A percentile compares a stretch with the other conserved stretches of the same genome.
These are phyloP conservation scores for Trididemnum miniatum DNA, from an alignment of 23 tunicate species.

Conservation along the genomic window DNA sequence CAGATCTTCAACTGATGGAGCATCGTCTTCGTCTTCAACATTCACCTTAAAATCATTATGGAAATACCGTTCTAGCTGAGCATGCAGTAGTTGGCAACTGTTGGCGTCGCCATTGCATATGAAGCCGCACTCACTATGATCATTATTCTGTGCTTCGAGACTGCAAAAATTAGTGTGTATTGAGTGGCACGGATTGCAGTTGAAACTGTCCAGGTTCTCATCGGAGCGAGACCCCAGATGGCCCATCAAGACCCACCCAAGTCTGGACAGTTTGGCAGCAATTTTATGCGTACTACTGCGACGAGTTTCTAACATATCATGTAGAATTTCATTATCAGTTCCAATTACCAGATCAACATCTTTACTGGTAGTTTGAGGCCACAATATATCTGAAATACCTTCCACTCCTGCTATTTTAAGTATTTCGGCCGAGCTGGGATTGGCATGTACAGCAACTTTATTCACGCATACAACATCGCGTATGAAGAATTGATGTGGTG, in stretches of 20 bases:
- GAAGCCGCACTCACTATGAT: not conserved
- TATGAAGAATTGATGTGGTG: not conserved
- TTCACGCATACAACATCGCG: constrained; percentile 3
- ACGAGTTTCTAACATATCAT: not conserved
- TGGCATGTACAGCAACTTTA: not conserved
- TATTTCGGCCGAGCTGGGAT: not conserved
- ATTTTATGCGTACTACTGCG: not conserved
- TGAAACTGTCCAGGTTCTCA: not conserved
- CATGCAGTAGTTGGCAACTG: not conserved
- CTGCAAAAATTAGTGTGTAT: not conserved
- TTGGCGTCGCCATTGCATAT: constrained; percentile 5
- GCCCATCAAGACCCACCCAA: constrained; percentile 16
- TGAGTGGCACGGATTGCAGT: not conserved
- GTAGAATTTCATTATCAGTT: not conserved
- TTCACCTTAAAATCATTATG: not conserved
- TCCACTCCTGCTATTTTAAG: not conserved
- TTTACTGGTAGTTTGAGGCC: not conserved
- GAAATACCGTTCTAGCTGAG: not conserved
- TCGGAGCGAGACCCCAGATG: not conserved
- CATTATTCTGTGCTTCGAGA: not conserved
- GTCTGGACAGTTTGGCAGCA: constrained; percentile 8
- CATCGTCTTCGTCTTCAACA: not conserved
- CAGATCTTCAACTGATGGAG: not conserved
- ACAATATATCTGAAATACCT: not conserved
- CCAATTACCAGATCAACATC: not conserved